Base-by-base conservation (phyloP, 2,888 invertebrate genomes). In the Cerastis rubricosa region DNA sequence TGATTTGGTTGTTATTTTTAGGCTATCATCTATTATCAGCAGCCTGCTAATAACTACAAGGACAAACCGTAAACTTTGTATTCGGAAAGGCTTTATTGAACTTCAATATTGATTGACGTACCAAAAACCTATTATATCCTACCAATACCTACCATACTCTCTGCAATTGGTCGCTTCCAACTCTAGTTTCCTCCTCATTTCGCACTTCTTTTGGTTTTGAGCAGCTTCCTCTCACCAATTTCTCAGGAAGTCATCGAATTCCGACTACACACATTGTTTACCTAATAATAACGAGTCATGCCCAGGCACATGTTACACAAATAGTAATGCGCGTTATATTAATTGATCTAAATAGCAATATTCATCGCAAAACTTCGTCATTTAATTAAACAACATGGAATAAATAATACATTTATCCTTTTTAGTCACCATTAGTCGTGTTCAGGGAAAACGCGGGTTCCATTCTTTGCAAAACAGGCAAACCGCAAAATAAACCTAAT, bases 391-490 rank as follows among this genome's bases (percentile, higher is more conserved):
- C 81, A 79, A 73, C 72, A 72, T 87, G 76, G 76, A 89, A 80
- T 88, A 72, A 80, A 85, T 85, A 85, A 75, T 25, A 76, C 35
- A 71, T 64, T 77, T 91, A 91, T 90, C 88, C 89, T 86, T 87
- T 86, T 85, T 89, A 90, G 85, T 89, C 91, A 91, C 80, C 77
- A 76, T 85, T 81, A 79, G 81, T 70, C 43, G 71, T 76, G 78
- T 89, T 83, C 83, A 85, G 86, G 89, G 90, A 90, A 90, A 90
- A 89, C 54, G 75, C 66, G 49, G 69, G 91, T 89, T 90, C 90
- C 89, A 85, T 83, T 82, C 69, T 67, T 61, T 73, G 80, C 92
- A 92, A 93, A 94, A 94, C 94, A 95, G 94, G 94, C 93, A 94
- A 95, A 95, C 94, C 94, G 90, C 94, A 94, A 71, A 69, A 66